Base-by-base conservation (phyloP, 2,888 invertebrate genomes). In the Watsonalla binaria region DNA sequence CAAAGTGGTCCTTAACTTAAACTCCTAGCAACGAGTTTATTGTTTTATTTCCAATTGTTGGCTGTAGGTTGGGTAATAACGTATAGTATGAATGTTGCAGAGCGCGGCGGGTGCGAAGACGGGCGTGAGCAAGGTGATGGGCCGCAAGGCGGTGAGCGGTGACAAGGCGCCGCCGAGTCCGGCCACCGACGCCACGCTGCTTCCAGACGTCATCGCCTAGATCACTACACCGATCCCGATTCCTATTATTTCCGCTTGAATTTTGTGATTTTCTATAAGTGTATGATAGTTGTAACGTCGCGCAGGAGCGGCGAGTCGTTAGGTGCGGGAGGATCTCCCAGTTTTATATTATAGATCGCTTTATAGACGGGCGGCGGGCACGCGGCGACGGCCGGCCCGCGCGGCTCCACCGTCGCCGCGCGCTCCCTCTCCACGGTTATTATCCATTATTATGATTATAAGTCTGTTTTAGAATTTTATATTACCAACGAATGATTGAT, bases 391-490 rank as follows among this genome's bases (percentile, higher is more conserved):
- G 59, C 55, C 54, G 60, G 45, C 58, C 54, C 48, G 49, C 47
- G 54, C 47, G 62, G 53, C 37, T 51, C 55, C 53, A 55, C 58
- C 54, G 57, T 62, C 57, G 51, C 61, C 57, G 59, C 68, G 64
- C 62, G 65, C 68, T 58, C 60, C 61, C 63, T 61, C 61, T 64
- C 64, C 61, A 61, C 73, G 75, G 78, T 82, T 80, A 80, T 83
- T 84, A 82, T 85, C 79, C 82, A 85, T 78, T 86, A 80, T 80
- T 74, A 80, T 74, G 68, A 84, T 79, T 82, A 82, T 80, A 85
- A 87, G 86, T 87, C 86, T 85, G 87, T 89, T 84, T 88, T 89
- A 90, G 88, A 90, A 86, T 90, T 90, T 90, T 90, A 90, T 90
- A 90, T 87, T 90, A 89, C 89, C 89, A 86, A 90, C 90, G 89